These are phyloP conservation scores for Liodrosophila aerea DNA, from an alignment of 2,888 invertebrate genomes.

Conservation along the genomic window DNA sequence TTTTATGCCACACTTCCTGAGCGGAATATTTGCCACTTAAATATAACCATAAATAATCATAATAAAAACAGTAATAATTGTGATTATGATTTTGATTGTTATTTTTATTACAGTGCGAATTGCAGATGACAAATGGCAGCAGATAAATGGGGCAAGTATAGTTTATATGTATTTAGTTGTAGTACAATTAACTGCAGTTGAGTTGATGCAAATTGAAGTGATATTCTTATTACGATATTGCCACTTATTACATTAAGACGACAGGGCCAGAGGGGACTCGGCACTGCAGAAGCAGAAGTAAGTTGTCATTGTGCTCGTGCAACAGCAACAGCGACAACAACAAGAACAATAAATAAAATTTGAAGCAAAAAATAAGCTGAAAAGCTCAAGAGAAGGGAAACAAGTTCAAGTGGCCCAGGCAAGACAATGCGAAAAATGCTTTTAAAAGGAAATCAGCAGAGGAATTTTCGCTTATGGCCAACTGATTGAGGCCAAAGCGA, in stretches of 20 bases:
- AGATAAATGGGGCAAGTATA: too few species aligned
- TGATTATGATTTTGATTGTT: background rate
- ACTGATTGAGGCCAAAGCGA: constrained; percentile 52
- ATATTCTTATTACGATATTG: background rate
- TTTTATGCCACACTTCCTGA: too few species aligned
- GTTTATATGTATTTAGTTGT: too few species aligned
- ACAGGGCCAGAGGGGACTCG: constrained; percentile 37
- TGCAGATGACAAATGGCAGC: background rate
- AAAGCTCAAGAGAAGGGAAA: background rate
- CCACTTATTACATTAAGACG: constrained; percentile 49
- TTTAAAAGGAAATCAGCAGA: constrained; percentile 73
- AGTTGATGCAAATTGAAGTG: background rate
- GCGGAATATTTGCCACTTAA: too few species aligned
- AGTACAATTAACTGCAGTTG: constrained; percentile 2
- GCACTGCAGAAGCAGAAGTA: constrained; percentile 20
- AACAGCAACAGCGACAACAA: constrained; percentile 17
- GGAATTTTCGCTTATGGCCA: constrained; percentile 74
- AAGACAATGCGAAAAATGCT: constrained; percentile 76
- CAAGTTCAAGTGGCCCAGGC: constrained; percentile 69
- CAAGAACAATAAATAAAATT: constrained; percentile 62
- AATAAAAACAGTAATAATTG: too few species aligned
- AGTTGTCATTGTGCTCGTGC: constrained; percentile 36
- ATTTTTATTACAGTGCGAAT: too few species aligned
- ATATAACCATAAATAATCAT: too few species aligned
- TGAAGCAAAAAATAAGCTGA: constrained; percentile 19